phyloP scores from a whole-genome alignment of 1,140 invertebrate species.

The Diprion similis region DNA sequence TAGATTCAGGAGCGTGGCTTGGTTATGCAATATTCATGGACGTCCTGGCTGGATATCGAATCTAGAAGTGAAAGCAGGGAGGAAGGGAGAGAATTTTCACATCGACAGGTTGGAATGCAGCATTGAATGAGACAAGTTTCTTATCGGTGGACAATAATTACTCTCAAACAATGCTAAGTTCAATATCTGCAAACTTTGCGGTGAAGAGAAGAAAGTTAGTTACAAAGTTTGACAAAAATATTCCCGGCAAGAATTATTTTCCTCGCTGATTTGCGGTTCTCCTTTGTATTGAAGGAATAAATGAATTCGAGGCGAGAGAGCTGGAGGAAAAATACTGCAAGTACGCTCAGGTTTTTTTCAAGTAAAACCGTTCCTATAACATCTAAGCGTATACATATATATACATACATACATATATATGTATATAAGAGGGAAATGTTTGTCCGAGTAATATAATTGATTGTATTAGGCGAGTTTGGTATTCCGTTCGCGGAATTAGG shows the following conservation, averaged over 20 bases:
- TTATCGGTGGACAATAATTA: constrained; percentile 52
- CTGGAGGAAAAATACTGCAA: neutral
- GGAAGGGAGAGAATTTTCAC: no score
- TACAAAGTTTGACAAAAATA: neutral
- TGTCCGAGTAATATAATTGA: constrained; percentile 54
- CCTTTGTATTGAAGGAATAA: neutral
- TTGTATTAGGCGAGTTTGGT: constrained; percentile 59
- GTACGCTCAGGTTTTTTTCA: neutral
- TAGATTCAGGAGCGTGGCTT: no score
- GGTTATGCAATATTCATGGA: no score
- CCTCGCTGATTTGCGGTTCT: neutral
- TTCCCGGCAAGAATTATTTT: constrained; percentile 20
- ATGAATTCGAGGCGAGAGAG: neutral
- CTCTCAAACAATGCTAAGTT: constrained; percentile 46
- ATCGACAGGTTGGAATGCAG: constrained; percentile 11
- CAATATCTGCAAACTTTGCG: constrained; percentile 55
- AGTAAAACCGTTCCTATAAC: neutral
- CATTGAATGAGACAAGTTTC: constrained; percentile 57
- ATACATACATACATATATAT: neutral
- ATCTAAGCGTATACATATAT: neutral
- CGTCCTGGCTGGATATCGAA: no score
- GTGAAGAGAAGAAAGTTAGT: constrained; percentile 33
- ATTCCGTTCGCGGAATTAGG: constrained; percentile 50
- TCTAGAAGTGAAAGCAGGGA: no score
- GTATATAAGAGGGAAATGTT: constrained; percentile 48